Evolutionary conservation across 2,888 invertebrate genomes (phyloP).

Genomic region (Ichneumon xanthorius): DNA sequence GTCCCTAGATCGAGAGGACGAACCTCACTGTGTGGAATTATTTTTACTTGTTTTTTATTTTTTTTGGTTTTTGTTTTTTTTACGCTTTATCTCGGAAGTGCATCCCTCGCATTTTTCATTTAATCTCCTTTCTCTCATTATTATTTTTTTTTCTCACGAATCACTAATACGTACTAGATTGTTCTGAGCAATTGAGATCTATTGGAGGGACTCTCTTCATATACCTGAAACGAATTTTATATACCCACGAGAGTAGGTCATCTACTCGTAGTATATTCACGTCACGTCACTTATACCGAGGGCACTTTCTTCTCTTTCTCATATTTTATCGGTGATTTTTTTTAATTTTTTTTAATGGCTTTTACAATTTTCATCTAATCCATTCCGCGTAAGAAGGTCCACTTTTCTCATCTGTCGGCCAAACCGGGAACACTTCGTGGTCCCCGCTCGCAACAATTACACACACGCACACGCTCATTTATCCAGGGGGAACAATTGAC

Average conservation of each 20-base stretch:
- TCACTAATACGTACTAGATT: conserved; percentile 68
- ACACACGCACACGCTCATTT: conserved; percentile 77
- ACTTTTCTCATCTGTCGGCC: conserved; percentile 26
- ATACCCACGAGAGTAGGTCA: conserved; percentile 46
- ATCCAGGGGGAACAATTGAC: conserved; percentile 83
- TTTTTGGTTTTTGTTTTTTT: conserved; percentile 10
- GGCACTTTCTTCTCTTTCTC: conserved; percentile 40
- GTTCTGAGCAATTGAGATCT: conserved; percentile 82
- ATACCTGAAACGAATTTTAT: conserved; percentile 54
- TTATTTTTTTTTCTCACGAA: conserved; percentile 35
- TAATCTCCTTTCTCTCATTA: conserved; percentile 7
- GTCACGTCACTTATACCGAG: conserved; percentile 48
- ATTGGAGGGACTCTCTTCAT: conserved; percentile 78
- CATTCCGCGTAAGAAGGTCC: not conserved
- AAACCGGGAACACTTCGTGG: conserved; percentile 29
- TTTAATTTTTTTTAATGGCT: not conserved
- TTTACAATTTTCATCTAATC: conserved; percentile 1
- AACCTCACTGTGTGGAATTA: conserved; percentile 24
- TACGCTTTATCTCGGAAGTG: conserved; percentile 23
- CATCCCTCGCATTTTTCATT: conserved; percentile 34
- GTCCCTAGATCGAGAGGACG: conserved; percentile 19
- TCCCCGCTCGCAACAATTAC: conserved; percentile 33
- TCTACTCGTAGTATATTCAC: conserved; percentile 32
- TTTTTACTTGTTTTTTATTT: conserved; percentile 27
- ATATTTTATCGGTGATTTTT: conserved; percentile 1